phyloP scores from a whole-genome alignment of 2,113 vertebrate genomes.

The Eulemur macaco region DNA sequence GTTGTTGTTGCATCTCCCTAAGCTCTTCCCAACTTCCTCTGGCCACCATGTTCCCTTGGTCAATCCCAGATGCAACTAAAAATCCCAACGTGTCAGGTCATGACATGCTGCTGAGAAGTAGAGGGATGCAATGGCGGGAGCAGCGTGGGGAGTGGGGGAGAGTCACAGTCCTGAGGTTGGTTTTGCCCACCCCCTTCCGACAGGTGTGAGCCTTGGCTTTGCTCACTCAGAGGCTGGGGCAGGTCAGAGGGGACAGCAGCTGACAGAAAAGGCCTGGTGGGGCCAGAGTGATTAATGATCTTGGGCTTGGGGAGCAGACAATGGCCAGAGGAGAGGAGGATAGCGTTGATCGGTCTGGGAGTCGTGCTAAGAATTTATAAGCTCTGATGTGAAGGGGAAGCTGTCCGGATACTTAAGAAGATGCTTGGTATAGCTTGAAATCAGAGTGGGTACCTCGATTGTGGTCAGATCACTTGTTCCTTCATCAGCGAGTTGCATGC shows the following conservation, averaged over 20 bases:
- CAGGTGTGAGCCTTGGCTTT: neutral
- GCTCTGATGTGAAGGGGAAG: neutral
- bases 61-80: neutral
- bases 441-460: neutral
- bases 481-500: neutral
- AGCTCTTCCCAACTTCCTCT: neutral
- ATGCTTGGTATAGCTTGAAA: neutral
- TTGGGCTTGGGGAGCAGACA: neutral
- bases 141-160: neutral
- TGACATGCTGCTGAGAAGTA: neutral
- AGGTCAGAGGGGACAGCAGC: neutral
- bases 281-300: constrained; percentile 55
- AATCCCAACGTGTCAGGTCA: neutral
- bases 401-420: constrained; percentile 29
- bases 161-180: neutral
- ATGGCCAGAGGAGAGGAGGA: neutral
- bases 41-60: neutral
- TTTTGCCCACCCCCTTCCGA: neutral
- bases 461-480: neutral
- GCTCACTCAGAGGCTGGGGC: neutral
- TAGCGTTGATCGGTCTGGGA: neutral
- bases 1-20: neutral
- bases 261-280: constrained; percentile 18
- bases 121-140: neutral
- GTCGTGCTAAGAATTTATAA: constrained; percentile 50